phyloP scores from a whole-genome alignment of 2,888 invertebrate species.

The Caenorhabditis afra region DNA sequence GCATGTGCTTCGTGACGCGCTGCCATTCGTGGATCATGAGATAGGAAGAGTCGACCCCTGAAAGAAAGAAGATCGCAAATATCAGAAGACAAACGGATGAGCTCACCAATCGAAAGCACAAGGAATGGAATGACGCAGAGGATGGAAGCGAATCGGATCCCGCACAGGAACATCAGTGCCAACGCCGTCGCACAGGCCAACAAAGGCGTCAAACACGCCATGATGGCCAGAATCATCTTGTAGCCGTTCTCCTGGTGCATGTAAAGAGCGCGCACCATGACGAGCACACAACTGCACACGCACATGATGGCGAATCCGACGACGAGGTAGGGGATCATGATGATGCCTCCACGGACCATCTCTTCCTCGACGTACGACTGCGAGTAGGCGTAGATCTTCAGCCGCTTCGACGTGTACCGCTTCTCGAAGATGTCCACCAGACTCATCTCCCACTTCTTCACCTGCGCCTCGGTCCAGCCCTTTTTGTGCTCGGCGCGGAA shows the following conservation, averaged over 20 bases:
- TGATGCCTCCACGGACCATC: slow-evolving; percentile 74
- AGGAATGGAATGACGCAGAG: slow-evolving; percentile 78
- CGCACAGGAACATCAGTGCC: slow-evolving; percentile 75
- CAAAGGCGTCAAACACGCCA: slow-evolving; percentile 76
- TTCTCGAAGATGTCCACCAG: slow-evolving; percentile 73
- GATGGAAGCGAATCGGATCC: slow-evolving; percentile 76
- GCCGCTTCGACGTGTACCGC: slow-evolving; percentile 69
- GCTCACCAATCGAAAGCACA: slow-evolving; percentile 74
- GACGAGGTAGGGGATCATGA: slow-evolving; percentile 67
- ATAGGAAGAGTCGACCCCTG: slow-evolving; percentile 77
- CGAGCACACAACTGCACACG: slow-evolving; percentile 72
- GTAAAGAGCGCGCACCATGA: slow-evolving; percentile 74
- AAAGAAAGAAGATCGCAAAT: slow-evolving; percentile 5
- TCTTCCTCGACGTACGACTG: slow-evolving; percentile 78
- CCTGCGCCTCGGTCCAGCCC: slow-evolving; percentile 72
- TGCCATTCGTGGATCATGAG: slow-evolving; percentile 80
- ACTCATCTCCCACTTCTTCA: slow-evolving; percentile 76
- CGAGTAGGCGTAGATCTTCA: slow-evolving; percentile 72
- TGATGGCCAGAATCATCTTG: slow-evolving; percentile 76
- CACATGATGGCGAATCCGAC: slow-evolving; percentile 78
- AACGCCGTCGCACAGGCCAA: slow-evolving; percentile 76
- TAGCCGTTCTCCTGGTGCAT: slow-evolving; percentile 77
- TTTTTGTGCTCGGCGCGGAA: slow-evolving; percentile 74
- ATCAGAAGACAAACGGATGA: no score
- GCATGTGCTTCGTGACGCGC: slow-evolving; percentile 76